Evolutionary conservation across 2,113 vertebrate genomes (phyloP).

Genomic region (Pterophyllum scalare): DNA sequence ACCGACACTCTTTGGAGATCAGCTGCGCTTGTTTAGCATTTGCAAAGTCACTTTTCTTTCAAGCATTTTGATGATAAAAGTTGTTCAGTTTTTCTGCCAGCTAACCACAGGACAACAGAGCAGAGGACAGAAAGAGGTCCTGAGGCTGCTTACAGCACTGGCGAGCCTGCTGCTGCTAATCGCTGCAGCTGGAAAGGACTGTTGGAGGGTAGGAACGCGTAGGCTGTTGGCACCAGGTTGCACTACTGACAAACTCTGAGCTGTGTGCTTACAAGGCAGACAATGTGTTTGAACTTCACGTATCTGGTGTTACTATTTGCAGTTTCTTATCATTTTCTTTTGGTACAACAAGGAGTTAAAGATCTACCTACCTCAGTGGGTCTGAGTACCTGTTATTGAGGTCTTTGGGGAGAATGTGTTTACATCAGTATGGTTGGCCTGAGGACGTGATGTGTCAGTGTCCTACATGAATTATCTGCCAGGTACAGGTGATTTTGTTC

Average conservation of each 20-base stretch:
- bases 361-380: not conserved
- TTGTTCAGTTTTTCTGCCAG: not conserved
- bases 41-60: slow-evolving; percentile 7
- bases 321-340: not conserved
- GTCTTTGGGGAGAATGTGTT: not conserved
- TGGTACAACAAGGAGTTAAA: not conserved
- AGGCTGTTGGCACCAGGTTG: slow-evolving; percentile 5
- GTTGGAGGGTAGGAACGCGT: slow-evolving; percentile 56
- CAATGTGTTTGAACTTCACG: not conserved
- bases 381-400: too few species aligned
- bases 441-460: not conserved
- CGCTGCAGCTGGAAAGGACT: slow-evolving; percentile 53
- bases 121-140: slow-evolving; percentile 30
- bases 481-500: not conserved
- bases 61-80: slow-evolving; percentile 13
- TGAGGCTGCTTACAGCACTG: slow-evolving; percentile 38
- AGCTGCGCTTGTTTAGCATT: not conserved
- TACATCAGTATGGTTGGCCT: not conserved
- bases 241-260: slow-evolving; percentile 23
- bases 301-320: not conserved
- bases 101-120: slow-evolving; percentile 35
- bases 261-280: not conserved
- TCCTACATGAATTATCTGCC: not conserved
- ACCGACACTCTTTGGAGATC: not conserved
- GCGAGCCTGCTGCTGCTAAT: slow-evolving; percentile 44